Conservation (phyloP, 2,888 invertebrate species). For the Itoplectis maculator region DNA sequence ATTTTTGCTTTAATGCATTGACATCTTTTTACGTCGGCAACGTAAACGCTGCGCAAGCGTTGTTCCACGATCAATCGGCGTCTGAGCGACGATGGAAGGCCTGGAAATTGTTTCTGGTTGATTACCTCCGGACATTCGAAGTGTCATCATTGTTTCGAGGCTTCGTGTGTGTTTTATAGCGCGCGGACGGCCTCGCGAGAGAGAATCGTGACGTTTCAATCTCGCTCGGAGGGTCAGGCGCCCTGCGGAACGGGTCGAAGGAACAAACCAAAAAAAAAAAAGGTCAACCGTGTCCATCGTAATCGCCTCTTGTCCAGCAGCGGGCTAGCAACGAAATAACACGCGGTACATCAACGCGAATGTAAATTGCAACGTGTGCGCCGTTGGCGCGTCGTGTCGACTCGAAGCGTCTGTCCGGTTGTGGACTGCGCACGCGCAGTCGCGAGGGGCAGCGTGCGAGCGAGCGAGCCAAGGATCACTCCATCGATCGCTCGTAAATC, state of each 20-base stretch:
- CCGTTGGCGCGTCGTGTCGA: slow-evolving; percentile 64
- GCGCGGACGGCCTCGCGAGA: not conserved
- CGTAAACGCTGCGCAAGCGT: not conserved
- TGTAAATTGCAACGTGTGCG: slow-evolving; percentile 62
- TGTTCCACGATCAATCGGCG: not conserved
- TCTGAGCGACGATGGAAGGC: not conserved
- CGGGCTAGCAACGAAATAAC: slow-evolving; percentile 22
- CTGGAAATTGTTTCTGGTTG: slow-evolving; percentile 21
- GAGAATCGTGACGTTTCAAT: slow-evolving; percentile 61
- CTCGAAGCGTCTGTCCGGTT: slow-evolving; percentile 66
- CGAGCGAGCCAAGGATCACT: slow-evolving; percentile 37
- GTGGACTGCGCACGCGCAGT: slow-evolving; percentile 65
- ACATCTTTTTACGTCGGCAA: not conserved
- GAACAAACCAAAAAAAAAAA: not conserved
- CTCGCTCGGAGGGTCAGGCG: slow-evolving; percentile 10
- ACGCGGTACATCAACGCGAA: slow-evolving; percentile 64
- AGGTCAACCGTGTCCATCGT: slow-evolving; percentile 48
- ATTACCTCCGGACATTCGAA: slow-evolving; percentile 15
- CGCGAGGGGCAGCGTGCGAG: slow-evolving; percentile 1
- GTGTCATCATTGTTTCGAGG: slow-evolving; percentile 12
- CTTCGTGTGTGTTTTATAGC: not conserved
- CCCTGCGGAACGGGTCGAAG: slow-evolving; percentile 3
- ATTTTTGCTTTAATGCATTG: slow-evolving; percentile 15
- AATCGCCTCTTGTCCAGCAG: slow-evolving; percentile 47
- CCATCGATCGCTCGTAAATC: slow-evolving; percentile 46